phyloP scores from a whole-genome alignment of 1,140 invertebrate species.

The Cyrtorhinus lividipennis region DNA sequence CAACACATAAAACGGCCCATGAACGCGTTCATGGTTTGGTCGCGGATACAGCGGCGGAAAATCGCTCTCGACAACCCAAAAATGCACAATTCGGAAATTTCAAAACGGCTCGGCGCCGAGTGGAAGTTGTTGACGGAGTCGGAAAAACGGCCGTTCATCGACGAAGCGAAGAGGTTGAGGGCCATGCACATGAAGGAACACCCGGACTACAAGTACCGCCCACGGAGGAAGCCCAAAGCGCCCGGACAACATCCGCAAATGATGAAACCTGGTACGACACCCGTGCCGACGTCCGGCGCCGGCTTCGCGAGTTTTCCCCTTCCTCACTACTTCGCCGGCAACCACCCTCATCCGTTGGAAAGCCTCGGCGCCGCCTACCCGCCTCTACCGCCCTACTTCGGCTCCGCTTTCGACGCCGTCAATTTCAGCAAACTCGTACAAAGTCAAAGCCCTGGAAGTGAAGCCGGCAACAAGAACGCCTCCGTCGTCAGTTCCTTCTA shows the following conservation, averaged over 20 bases:
- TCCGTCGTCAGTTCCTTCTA: conserved; percentile 46
- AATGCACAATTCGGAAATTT: conserved; percentile 96
- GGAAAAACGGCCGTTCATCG: conserved; percentile 91
- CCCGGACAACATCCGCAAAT: conserved; percentile 39
- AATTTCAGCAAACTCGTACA: conserved; percentile 40
- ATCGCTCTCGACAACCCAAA: conserved; percentile 93
- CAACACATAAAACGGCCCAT: conserved; percentile 70
- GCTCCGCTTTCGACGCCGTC: conserved; percentile 43
- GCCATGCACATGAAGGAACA: conserved; percentile 86
- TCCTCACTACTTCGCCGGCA: conserved; percentile 39
- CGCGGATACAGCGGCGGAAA: conserved; percentile 64
- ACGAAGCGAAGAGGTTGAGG: conserved; percentile 84
- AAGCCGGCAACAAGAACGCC: conserved; percentile 29
- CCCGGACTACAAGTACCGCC: conserved; percentile 80
- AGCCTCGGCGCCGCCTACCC: conserved; percentile 25
- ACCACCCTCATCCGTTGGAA: conserved; percentile 35
- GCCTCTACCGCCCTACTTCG: conserved; percentile 37
- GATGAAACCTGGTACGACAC: conserved; percentile 38
- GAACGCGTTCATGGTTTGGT: conserved; percentile 89
- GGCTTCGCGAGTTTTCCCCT: conserved; percentile 40
- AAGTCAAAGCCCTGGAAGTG: conserved; percentile 27
- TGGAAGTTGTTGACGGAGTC: conserved; percentile 84
- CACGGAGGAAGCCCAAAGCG: conserved; percentile 72
- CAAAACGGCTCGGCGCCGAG: conserved; percentile 77
- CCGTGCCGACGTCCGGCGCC: conserved; percentile 26